Percentiles rank a stretch among this genome's conserved stretches.
These are phyloP conservation scores for Archips xylosteana DNA, from an alignment of 2,888 invertebrate genomes.

Conservation along the genomic window DNA sequence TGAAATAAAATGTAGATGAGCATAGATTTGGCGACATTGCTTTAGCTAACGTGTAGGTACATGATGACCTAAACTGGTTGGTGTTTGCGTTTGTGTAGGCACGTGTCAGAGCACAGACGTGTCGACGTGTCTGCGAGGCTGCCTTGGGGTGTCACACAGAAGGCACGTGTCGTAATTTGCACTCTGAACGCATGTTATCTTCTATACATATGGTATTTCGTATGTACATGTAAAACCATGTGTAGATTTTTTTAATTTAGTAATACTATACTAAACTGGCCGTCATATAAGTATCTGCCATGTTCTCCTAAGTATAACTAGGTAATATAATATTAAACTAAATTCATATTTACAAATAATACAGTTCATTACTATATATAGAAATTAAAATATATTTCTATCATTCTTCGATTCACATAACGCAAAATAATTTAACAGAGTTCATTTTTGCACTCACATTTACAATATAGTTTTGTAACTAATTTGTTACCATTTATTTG, in stretches of 20 bases:
- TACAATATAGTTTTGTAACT: conserved; percentile 83
- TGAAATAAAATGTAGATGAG: conserved; percentile 72
- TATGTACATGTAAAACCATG: conserved; percentile 86
- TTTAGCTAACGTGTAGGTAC: conserved; percentile 46
- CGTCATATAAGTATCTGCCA: conserved; percentile 89
- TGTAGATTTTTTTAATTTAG: conserved; percentile 84
- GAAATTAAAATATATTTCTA: conserved; percentile 86
- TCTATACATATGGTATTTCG: conserved; percentile 69
- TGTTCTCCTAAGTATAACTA: conserved; percentile 86
- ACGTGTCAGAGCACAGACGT: conserved; percentile 67
- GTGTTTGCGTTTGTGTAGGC: conserved; percentile 60
- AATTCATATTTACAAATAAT: conserved; percentile 87
- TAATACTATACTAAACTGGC: conserved; percentile 91
- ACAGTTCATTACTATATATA: conserved; percentile 85
- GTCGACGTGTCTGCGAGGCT: conserved; percentile 34
- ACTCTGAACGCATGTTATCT: conserved; percentile 65
- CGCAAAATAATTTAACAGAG: conserved; percentile 87
- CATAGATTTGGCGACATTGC: conserved; percentile 63
- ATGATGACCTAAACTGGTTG: conserved; percentile 54
- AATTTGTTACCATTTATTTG: conserved; percentile 75
- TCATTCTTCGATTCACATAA: conserved; percentile 85
- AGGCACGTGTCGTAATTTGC: conserved; percentile 52
- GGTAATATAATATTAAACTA: conserved; percentile 87
- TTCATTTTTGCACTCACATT: conserved; percentile 85
- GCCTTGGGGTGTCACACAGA: conserved; percentile 42